A percentile compares a stretch with the other conserved stretches of the same genome.
Conservation (phyloP, 2,888 invertebrate genomes). For the Drosophila picticornis region DNA sequence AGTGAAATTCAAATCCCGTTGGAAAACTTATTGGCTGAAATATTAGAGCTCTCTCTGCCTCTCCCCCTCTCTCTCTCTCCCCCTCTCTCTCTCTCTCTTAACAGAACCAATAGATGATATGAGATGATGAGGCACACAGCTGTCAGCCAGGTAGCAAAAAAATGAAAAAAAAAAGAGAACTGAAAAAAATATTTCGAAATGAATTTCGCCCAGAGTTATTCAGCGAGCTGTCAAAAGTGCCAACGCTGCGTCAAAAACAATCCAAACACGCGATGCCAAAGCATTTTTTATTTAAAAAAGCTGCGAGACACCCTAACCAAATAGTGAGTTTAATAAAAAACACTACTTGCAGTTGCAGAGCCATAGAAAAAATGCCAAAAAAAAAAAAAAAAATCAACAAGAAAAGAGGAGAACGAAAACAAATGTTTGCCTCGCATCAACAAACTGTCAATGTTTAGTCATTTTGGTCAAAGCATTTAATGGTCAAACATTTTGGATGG, state of each 20-base stretch:
- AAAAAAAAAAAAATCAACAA: conserved; percentile 3
- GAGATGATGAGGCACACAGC: conserved; percentile 12
- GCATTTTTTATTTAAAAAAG: conserved; percentile 37
- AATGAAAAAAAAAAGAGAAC: background rate
- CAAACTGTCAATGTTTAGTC: conserved; percentile 61
- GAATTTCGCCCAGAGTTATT: conserved; percentile 26
- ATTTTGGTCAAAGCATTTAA: conserved; percentile 68
- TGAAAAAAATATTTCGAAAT: conserved; percentile 11
- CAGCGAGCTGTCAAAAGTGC: conserved; percentile 53
- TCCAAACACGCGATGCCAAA: conserved; percentile 26
- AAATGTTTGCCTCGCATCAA: conserved; percentile 40
- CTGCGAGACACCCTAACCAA: conserved; percentile 13
- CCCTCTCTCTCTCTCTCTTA: background rate
- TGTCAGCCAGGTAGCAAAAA: conserved; percentile 8
- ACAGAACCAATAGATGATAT: conserved; percentile 21
- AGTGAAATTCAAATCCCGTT: conserved; percentile 47
- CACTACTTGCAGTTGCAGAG: conserved; percentile 5
- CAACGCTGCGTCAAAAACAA: conserved; percentile 52
- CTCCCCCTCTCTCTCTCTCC: background rate
- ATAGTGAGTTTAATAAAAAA: background rate
- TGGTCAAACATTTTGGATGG: conserved; percentile 60
- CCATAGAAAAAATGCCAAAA: background rate
- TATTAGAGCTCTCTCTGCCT: conserved; percentile 4
- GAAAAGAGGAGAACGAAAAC: conserved; percentile 9
- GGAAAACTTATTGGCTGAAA: conserved; percentile 36